Evolutionary conservation across 2,797 vertebrate genomes (phyloP), one percentile per base, ranked within the genome.

Genomic region (Dicrostonyx torquatus): DNA sequence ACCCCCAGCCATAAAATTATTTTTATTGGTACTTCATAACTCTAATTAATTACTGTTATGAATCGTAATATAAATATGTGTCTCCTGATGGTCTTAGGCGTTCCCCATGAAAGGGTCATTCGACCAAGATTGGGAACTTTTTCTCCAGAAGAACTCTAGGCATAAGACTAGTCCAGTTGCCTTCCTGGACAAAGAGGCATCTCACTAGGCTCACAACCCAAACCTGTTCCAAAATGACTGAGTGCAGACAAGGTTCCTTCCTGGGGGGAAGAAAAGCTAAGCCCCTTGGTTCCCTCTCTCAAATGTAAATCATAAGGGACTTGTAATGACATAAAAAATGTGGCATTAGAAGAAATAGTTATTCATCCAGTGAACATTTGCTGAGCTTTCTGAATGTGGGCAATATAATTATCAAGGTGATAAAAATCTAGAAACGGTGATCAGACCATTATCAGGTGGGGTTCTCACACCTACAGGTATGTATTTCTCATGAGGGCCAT

Each of bases 301-400:
- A 26, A 17, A 17, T 26, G 13, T 34, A 89, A 92, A 53, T 70
- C 77, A 76, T 76, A 58, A 29, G 31, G 66, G 79, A 90, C 60
- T 58, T 48, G 60, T 22, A 79, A 6, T 62, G 60, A 10, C 64
- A 75, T 17, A 58, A 64, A 87, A 87, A 87, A 70, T 29, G 4
- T 93, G 58, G 22, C 45, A n/a, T 55, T 80, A 72, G 73, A 80
- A 93, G 37, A 92, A 91, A 83, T 10, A 17, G 17, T 62, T 89
- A 90, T 31, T 70, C 62, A 79, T 48, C 91, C 75, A 72, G 34
- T n/a, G 84, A 73, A 82, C 84, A 82, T 68, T 64, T 93, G 7
- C 55, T 77, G 70, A 77, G 34, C 40, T 87, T 55, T 93, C 48
- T 92, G 50, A 5, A 43, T 26, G 0, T 24, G 24, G 20, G 34